A percentile compares a stretch with the other conserved stretches of the same genome.
These are phyloP conservation scores for Cheirogaleus medius DNA, from an alignment of 2,113 vertebrate species.

Conservation along the genomic window DNA sequence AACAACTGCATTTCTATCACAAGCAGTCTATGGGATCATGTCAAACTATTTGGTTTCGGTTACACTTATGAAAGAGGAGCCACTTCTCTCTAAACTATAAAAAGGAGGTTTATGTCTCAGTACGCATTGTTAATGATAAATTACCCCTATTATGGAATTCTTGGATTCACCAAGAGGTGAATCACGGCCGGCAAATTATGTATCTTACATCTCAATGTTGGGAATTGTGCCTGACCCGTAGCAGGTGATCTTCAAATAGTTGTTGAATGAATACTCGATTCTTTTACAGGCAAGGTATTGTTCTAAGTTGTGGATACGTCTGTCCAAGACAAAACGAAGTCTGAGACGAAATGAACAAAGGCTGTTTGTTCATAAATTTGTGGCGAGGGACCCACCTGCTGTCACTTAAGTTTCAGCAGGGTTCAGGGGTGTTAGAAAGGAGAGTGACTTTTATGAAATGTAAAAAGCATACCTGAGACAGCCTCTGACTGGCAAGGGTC, in stretches of 20 bases:
- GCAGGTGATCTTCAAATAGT: background rate
- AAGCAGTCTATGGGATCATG: background rate
- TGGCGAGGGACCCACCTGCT: background rate
- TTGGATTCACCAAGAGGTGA: background rate
- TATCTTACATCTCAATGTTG: background rate
- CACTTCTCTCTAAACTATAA: background rate
- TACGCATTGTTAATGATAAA: background rate
- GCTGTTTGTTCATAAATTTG: background rate
- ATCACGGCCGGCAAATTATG: background rate
- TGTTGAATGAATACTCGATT: background rate
- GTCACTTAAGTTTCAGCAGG: background rate
- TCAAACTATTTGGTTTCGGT: background rate
- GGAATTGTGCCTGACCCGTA: no score
- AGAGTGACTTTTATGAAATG: background rate
- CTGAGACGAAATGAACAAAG: constrained; percentile 17
- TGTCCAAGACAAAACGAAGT: constrained; percentile 32
- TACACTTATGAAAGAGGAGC: background rate
- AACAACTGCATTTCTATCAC: background rate
- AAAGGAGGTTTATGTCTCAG: background rate
- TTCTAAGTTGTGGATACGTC: background rate
- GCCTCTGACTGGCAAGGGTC: background rate
- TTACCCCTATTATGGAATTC: background rate
- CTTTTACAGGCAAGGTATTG: background rate
- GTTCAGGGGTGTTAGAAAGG: background rate
- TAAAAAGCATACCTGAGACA: background rate